Percentiles rank a stretch among this genome's conserved stretches.
Conservation (phyloP, 2,113 vertebrate species). For the Buteo buteo region DNA sequence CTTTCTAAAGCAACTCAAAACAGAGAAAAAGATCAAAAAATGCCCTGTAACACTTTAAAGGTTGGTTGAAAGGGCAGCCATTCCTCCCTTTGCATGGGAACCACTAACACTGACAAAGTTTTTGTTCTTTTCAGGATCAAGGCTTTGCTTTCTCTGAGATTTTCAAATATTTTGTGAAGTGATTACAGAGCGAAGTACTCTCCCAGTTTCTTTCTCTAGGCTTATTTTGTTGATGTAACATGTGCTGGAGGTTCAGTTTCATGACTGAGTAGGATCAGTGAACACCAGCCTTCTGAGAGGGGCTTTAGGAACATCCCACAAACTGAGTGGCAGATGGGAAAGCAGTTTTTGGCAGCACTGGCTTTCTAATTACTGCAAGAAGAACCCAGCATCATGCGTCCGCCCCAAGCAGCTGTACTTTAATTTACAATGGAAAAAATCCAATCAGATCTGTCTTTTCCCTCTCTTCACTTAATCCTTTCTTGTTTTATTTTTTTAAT, state of each 20-base stretch:
- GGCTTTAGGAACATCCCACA: neutral
- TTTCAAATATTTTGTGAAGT: neutral
- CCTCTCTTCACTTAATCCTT: neutral
- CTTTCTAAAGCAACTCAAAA: neutral
- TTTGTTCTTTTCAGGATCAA: neutral
- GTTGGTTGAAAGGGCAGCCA: neutral
- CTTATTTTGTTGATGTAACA: neutral
- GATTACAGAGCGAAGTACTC: neutral
- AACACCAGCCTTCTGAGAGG: constrained; percentile 10
- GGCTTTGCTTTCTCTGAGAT: neutral
- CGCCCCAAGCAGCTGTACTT: neutral
- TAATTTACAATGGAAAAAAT: constrained; percentile 25
- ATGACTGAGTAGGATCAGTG: constrained; percentile 32
- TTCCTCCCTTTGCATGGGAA: neutral
- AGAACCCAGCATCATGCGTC: neutral
- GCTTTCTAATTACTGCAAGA: constrained; percentile 21
- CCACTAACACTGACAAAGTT: neutral
- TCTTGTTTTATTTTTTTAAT: neutral
- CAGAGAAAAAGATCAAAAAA: neutral
- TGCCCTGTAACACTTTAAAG: neutral
- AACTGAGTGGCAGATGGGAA: constrained; percentile 33
- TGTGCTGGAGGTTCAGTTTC: constrained; percentile 49
- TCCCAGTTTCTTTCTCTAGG: neutral
- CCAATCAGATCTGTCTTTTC: neutral
- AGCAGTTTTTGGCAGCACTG: constrained; percentile 32